Percentiles rank a stretch among this genome's conserved stretches.
These are phyloP conservation scores for Drosophila subquinaria DNA, from an alignment of 2,888 invertebrate species.

Conservation along the genomic window DNA sequence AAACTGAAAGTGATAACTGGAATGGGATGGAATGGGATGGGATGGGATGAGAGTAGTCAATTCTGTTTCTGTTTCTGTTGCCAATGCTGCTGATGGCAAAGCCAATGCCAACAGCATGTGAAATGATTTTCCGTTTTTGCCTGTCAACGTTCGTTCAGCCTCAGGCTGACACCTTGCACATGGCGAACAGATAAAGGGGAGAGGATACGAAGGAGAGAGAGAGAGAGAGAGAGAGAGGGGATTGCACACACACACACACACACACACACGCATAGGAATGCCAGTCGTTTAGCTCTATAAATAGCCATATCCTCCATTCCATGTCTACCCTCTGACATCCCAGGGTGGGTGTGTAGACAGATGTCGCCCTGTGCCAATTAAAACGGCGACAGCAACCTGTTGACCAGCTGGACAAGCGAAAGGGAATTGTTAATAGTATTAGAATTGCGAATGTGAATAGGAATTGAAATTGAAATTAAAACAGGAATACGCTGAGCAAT, in stretches of 20 bases:
- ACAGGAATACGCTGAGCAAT: constrained; percentile 9
- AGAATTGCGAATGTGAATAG: background rate
- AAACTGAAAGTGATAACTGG: background rate
- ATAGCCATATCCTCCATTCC: constrained; percentile 19
- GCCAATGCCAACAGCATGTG: constrained; percentile 45
- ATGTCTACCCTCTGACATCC: background rate
- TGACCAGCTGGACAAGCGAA: constrained; percentile 35
- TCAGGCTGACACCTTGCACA: constrained; percentile 36
- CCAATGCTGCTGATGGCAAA: background rate
- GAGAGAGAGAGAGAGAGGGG: background rate
- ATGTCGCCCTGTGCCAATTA: constrained; percentile 38
- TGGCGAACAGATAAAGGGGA: background rate
- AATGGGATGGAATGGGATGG: background rate
- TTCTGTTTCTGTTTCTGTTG: background rate
- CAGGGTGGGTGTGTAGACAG: background rate
- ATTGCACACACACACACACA: constrained; percentile 23
- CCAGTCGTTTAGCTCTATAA: constrained; percentile 35
- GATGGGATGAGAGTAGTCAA: background rate
- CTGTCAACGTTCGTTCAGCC: constrained; percentile 52
- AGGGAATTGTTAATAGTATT: constrained; percentile 5
- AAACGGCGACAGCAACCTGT: constrained; percentile 51
- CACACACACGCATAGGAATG: constrained; percentile 22
- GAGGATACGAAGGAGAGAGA: background rate
- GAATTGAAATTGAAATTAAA: constrained; percentile 5
- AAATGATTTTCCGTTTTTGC: constrained; percentile 71